A percentile compares a stretch with the other conserved stretches of the same genome.
Conservation (phyloP, 2,797 vertebrate genomes). For the Hydrophis major region DNA sequence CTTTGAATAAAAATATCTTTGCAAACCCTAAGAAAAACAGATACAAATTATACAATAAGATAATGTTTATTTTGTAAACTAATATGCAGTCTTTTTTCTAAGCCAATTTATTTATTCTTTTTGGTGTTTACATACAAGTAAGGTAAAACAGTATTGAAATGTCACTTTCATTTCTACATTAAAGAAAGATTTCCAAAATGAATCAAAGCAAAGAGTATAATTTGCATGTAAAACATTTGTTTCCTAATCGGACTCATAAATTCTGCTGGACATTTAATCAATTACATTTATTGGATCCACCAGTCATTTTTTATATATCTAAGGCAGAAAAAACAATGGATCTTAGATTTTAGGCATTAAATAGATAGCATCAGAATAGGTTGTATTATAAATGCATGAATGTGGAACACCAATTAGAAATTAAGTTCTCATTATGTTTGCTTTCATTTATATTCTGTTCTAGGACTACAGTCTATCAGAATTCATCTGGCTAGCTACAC, state of each 20-base stretch:
- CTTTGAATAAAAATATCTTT: not conserved
- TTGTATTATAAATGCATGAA: slow-evolving; percentile 26
- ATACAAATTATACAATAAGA: not conserved
- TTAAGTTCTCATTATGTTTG: not conserved
- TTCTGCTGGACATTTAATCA: slow-evolving; percentile 64
- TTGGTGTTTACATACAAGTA: not conserved
- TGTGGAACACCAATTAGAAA: slow-evolving; percentile 23
- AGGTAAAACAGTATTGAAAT: slow-evolving; percentile 56
- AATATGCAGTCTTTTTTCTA: slow-evolving; percentile 35
- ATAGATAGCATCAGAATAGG: slow-evolving; percentile 12
- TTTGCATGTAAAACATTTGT: slow-evolving; percentile 60
- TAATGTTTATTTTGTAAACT: slow-evolving; percentile 31
- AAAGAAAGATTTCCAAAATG: slow-evolving; percentile 47
- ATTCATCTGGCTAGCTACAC: not conserved
- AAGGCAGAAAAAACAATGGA: slow-evolving; percentile 58
- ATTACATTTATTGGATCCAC: slow-evolving; percentile 61
- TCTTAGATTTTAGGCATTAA: slow-evolving; percentile 29
- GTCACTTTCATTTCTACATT: slow-evolving; percentile 53
- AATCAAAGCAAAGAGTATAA: slow-evolving; percentile 48
- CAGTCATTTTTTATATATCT: slow-evolving; percentile 49
- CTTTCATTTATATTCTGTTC: slow-evolving; percentile 26
- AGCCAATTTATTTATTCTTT: slow-evolving; percentile 54
- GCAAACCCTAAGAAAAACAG: slow-evolving; percentile 12
- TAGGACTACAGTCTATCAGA: not conserved
- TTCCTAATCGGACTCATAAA: slow-evolving; percentile 62